Evolutionary conservation across 2,113 vertebrate species (phyloP).

Genomic region (Gasterosteus aculeatus): DNA sequence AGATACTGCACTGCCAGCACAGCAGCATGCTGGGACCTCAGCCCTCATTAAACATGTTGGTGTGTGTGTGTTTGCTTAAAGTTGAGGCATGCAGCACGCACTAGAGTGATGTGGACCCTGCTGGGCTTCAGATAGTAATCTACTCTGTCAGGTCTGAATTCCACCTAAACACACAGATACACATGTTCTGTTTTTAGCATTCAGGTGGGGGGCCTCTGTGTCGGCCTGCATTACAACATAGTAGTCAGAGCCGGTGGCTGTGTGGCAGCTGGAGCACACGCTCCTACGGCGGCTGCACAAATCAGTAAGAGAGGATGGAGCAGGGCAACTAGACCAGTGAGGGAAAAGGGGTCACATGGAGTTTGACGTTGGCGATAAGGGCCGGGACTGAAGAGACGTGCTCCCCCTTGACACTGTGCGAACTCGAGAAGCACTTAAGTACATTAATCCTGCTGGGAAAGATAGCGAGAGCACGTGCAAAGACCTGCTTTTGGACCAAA

Average conservation of each 20-base stretch:
- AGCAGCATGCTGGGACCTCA: constrained; percentile 58
- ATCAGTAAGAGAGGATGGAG: constrained; percentile 19
- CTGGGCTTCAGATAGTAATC: constrained; percentile 64
- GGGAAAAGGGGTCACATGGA: not conserved
- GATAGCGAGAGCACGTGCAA: not conserved
- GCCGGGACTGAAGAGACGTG: not conserved
- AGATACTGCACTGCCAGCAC: constrained; percentile 50
- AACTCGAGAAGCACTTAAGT: not conserved
- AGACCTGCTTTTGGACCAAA: constrained; percentile 4
- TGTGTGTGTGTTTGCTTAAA: constrained; percentile 31
- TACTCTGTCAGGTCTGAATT: constrained; percentile 67
- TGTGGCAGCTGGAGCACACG: constrained; percentile 54
- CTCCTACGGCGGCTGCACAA: constrained; percentile 39
- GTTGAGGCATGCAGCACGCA: constrained; percentile 47
- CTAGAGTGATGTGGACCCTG: constrained; percentile 61
- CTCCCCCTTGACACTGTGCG: not conserved
- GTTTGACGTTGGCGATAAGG: constrained; percentile 6
- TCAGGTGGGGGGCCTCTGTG: constrained; percentile 68
- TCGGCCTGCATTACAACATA: constrained; percentile 65
- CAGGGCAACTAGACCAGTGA: not conserved
- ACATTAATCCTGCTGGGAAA: constrained; percentile 8
- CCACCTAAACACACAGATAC: constrained; percentile 66
- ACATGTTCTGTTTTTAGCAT: constrained; percentile 71
- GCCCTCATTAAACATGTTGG: constrained; percentile 49
- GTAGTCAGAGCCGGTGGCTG: constrained; percentile 46